Evolutionary conservation across 1,140 invertebrate genomes (phyloP).

Genomic region (Cepaea nemoralis): DNA sequence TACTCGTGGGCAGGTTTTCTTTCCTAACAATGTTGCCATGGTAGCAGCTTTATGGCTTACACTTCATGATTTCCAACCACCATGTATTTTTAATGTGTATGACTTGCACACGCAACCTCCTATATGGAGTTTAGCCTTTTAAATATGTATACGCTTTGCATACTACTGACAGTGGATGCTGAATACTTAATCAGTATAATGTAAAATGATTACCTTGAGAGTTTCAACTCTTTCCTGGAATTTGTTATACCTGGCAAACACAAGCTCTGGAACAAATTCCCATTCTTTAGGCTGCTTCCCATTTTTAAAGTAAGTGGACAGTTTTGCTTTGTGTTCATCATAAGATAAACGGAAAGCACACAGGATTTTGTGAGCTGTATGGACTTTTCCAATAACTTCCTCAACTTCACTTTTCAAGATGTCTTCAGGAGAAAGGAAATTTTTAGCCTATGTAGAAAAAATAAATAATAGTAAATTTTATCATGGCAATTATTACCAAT

Average conservation of each 20-base stretch:
- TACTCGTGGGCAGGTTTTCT: too few relatives aligned
- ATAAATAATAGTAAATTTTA: not conserved
- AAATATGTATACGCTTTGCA: too few relatives aligned
- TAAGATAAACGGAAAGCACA: conserved; percentile 79
- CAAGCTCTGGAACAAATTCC: conserved; percentile 89
- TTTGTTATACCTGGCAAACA: conserved; percentile 87
- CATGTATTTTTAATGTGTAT: too few relatives aligned
- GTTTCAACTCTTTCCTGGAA: conserved; percentile 86
- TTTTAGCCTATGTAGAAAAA: conserved; percentile 77
- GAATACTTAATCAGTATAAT: too few relatives aligned
- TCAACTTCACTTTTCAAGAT: conserved; percentile 79
- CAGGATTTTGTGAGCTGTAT: conserved; percentile 85
- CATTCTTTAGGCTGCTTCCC: conserved; percentile 78
- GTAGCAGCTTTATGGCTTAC: too few relatives aligned
- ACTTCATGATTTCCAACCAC: too few relatives aligned
- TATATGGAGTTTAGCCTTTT: too few relatives aligned
- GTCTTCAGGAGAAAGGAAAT: conserved; percentile 87
- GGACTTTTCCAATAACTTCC: conserved; percentile 84
- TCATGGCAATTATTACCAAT: too few relatives aligned
- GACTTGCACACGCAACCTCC: too few relatives aligned
- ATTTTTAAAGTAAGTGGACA: conserved; percentile 79
- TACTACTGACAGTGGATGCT: too few relatives aligned
- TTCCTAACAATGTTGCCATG: too few relatives aligned
- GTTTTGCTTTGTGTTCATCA: conserved; percentile 80
- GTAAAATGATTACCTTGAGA: conserved; percentile 78